These are phyloP conservation scores for Cotesia congregata DNA, from an alignment of 2,888 invertebrate species.

Conservation along the genomic window DNA sequence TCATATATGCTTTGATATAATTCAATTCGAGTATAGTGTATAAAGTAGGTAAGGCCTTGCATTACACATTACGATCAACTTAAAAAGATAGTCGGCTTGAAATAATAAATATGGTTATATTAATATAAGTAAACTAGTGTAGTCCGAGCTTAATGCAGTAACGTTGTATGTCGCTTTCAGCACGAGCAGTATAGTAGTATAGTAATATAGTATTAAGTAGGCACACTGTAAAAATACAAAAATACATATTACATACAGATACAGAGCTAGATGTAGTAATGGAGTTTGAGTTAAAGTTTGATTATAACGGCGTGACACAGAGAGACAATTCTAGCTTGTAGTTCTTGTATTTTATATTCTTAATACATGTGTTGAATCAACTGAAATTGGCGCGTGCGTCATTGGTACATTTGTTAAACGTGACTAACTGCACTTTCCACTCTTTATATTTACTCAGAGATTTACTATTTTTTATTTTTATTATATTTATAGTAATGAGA, in stretches of 20 bases:
- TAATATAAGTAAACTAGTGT: background rate
- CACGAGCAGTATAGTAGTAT: background rate
- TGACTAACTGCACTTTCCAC: slow-evolving; percentile 59
- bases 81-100: slow-evolving; percentile 7
- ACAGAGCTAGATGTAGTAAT: background rate
- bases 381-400: slow-evolving; percentile 57
- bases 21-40: slow-evolving; percentile 19
- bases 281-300: background rate
- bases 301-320: slow-evolving; percentile 24
- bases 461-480: background rate
- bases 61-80: slow-evolving; percentile 15
- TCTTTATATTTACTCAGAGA: background rate
- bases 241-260: background rate
- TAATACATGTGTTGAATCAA: background rate
- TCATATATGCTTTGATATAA: background rate
- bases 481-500: background rate
- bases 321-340: slow-evolving; percentile 4
- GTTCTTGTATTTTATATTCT: no score
- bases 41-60: slow-evolving; percentile 22
- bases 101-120: background rate
- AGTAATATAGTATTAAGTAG: background rate
- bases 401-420: slow-evolving; percentile 49
- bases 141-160: background rate
- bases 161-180: background rate
- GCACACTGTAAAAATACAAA: no score